A percentile compares a stretch with the other conserved stretches of the same genome.
Conservation (phyloP, 2,113 vertebrate genomes). For the Riparia riparia region DNA sequence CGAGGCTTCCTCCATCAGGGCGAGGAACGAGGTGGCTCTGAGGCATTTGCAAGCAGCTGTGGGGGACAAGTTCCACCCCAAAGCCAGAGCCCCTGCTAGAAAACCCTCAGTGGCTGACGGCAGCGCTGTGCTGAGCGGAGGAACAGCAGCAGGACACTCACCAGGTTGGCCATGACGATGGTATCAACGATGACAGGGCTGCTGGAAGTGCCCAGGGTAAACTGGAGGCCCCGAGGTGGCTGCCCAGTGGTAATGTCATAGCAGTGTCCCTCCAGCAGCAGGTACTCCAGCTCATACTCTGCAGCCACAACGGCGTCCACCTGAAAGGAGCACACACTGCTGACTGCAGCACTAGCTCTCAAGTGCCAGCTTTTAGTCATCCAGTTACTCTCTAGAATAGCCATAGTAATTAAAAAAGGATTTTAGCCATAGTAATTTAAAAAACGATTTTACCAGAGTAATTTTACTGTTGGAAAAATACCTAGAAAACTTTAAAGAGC, state of each 20-base stretch:
- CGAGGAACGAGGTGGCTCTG: background rate
- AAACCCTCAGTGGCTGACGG: accelerated
- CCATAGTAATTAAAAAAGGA: background rate
- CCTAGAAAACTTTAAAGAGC: background rate
- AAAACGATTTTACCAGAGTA: background rate
- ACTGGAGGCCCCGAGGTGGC: conserved; percentile 94
- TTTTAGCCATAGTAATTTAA: background rate
- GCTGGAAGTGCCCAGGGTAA: conserved; percentile 88
- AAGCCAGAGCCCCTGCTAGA: accelerated
- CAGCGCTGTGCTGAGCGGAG: background rate
- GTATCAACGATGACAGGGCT: conserved; percentile 91
- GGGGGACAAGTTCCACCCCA: background rate
- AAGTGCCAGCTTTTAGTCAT: background rate
- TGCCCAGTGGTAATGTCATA: conserved; percentile 97
- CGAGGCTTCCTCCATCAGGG: accelerated
- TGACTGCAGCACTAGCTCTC: background rate
- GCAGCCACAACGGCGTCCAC: conserved; percentile 91
- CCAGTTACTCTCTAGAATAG: background rate
- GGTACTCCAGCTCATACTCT: conserved; percentile 94
- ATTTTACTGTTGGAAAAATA: background rate
- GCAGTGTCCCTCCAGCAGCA: conserved; percentile 95
- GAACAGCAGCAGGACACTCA: conserved; percentile 1
- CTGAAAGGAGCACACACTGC: conserved; percentile 66
- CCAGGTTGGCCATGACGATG: conserved; percentile 98
- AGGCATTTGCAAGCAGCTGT: background rate